Conservation (phyloP, 2,888 invertebrate genomes). For the Mimachlamys varia region DNA sequence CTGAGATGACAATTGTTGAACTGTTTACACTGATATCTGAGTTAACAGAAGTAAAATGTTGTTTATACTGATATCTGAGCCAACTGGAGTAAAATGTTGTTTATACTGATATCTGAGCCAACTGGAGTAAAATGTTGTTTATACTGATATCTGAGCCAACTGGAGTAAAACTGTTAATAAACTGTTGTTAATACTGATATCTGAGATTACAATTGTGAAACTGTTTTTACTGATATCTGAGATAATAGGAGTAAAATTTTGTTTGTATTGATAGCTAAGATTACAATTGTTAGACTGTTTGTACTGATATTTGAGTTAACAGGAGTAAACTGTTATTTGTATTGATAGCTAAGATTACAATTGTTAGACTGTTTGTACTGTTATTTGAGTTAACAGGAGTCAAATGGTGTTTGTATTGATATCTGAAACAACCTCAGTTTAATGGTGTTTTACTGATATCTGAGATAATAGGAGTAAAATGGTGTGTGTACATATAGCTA, state of each 20-base stretch:
- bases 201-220: neutral
- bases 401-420: neutral
- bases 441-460: neutral
- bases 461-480: neutral
- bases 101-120: no score
- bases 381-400: neutral
- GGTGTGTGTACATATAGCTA: neutral
- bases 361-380: no score
- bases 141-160: neutral
- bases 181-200: neutral
- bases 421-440: neutral
- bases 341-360: no score
- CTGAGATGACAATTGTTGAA: neutral
- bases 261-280: neutral
- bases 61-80: neutral
- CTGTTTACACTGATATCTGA: neutral
- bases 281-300: neutral
- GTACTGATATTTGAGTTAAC: neutral
- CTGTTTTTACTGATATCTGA: neutral
- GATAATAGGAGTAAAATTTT: neutral
- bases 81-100: neutral
- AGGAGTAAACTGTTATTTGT: no score
- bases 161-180: neutral
- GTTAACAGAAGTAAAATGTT: neutral
- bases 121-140: no score